Evolutionary conservation across 2,113 vertebrate species (phyloP), one percentile per base, ranked within the genome.

Genomic region (Prolemur simus): DNA sequence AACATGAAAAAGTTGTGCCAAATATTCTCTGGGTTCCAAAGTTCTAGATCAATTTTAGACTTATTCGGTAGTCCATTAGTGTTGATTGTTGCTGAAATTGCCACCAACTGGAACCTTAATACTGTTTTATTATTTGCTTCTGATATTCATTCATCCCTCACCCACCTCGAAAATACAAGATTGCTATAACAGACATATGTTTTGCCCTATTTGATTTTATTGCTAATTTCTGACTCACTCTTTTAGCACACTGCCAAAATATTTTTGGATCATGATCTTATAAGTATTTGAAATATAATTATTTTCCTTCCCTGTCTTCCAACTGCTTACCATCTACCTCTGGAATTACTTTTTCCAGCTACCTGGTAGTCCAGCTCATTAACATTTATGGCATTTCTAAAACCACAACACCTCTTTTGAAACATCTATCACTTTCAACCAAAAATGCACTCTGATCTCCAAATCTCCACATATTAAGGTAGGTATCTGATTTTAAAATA

Each of bases 181-280:
- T 47, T 63, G 7, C 54, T 91, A 91, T n/a, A 92, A 29, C 20
- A 81, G 83, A 81, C 23, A 34, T 27, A 77, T 42, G 58, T 78
- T 92, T 94, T 90, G 15, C 9, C 9, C 64, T 81, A 69, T 93
- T 85, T 91, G 63, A 95, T 81, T 34, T 60, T 45, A 96, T 78
- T 88, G 77, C 71, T 91, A 88, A 94, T 85, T 88, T 93, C 78
- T 88, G 34, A 93, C 39, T 91, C 11, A 78, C 47, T 95, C n/a
- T 47, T 85, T 84, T 34, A 91, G 58, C 32, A 71, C 8, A 81
- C 37, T 86, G 27, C 18, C 71, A 93, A 95, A 27, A 60, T 81
- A 85, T 63, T 71, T 91, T 63, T 89, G 37, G 49, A 88, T 82
- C 11, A 58, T 66, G 32, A 88, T 77, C 60, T 95, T 80, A 66